Evolutionary conservation across 2,888 invertebrate genomes (phyloP), one percentile per base, ranked within the genome.

Genomic region (Folsomia candida): DNA sequence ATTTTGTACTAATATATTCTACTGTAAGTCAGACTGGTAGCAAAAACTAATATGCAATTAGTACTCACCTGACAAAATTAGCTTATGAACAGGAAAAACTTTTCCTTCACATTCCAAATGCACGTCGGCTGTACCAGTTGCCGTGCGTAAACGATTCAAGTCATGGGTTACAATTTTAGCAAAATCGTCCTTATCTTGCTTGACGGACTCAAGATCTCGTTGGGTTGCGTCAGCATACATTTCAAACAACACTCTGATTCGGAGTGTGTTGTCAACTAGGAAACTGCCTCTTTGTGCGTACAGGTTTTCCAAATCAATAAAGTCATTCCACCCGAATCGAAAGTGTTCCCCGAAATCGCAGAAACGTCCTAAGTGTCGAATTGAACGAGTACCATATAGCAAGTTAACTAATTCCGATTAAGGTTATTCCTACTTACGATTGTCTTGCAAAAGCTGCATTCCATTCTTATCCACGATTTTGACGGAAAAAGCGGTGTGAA

Each of bases 21-120:
- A 57, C 18, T 0, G n/a, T 20, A 37, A 37, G 14, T 37, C 14
- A 14, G 37, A 9, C 37, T 37, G 4, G 37, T 37, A 11, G 1
- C 24, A 29, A 63, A 25, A 51, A 47, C 28, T 51, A 20, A 2
- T 25, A 61, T 63, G n/a, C 20, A 27, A n/a, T 37, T 18, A 63
- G n/a, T 37, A 37, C 14, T 65, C 27, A 69, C 69, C 64, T n/a
- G 69, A 57, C 6, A 69, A 54, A 27, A 69, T 69, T 20, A 69
- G 29, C 3, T 64, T 57, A n/a, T 69, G 69, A 37, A 51, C 69
- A 25, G 69, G 64, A 47, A 69, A 69, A 22, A 65, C 6, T 28
- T 65, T 69, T 59, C 69, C 69, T 64, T 58, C 47, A 51, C 69
- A 69, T 26, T 69, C 65, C 25, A 69, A 29, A 20, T 57, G 64